Conservation (phyloP, 2,113 vertebrate genomes). For the Tiliqua scincoides region DNA sequence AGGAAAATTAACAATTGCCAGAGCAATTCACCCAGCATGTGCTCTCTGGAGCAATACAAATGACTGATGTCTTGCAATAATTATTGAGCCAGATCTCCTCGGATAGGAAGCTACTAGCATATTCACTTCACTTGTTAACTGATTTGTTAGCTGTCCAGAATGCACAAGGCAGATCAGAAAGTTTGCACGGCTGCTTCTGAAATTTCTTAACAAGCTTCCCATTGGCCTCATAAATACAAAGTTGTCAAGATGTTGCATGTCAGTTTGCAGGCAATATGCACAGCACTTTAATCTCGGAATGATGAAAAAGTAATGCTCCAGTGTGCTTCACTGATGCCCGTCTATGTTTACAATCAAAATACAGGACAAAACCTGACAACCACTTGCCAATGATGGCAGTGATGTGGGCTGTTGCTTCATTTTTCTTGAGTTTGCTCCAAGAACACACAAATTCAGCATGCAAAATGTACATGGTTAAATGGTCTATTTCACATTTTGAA, state of each 20-base stretch:
- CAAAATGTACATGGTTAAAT: background rate
- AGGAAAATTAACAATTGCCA: conserved; percentile 45
- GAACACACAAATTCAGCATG: background rate
- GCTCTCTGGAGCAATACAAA: conserved; percentile 43
- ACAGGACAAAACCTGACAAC: background rate
- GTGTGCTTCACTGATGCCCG: background rate
- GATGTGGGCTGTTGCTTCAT: background rate
- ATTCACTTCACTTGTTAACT: conserved; percentile 55
- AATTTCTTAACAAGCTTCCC: conserved; percentile 42
- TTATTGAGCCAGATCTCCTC: conserved; percentile 44
- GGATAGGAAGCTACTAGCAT: conserved; percentile 51
- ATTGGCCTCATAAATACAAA: conserved; percentile 33
- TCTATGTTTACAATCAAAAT: conserved; percentile 1
- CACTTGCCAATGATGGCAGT: background rate
- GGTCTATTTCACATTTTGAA: background rate
- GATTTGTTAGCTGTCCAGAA: conserved; percentile 49
- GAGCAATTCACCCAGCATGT: conserved; percentile 45
- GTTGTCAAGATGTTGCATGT: conserved; percentile 28
- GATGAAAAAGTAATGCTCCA: background rate
- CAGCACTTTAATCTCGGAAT: conserved; percentile 30
- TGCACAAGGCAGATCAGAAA: conserved; percentile 28
- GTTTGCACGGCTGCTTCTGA: conserved; percentile 16
- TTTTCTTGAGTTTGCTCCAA: background rate
- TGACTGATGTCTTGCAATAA: conserved; percentile 40
- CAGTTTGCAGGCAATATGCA: conserved; percentile 1